These are phyloP conservation scores for Nebria salina DNA, from an alignment of 2,888 invertebrate species.

Conservation along the genomic window DNA sequence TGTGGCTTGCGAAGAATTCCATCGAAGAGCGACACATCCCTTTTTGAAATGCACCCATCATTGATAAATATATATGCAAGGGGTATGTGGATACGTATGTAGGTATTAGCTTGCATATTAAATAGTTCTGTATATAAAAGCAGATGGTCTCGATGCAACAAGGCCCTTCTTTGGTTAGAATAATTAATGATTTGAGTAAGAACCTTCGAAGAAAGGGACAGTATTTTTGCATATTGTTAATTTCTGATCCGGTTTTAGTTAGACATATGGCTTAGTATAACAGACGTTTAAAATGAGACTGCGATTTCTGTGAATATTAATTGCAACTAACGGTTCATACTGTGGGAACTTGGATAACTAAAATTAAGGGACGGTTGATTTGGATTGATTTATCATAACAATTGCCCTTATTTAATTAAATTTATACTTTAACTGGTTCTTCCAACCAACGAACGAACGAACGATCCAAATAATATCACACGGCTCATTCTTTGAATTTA, in stretches of 20 bases:
- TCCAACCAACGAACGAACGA: neutral
- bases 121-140: neutral
- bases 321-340: neutral
- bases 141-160: neutral
- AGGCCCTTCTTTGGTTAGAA: neutral
- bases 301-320: neutral
- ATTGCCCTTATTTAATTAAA: constrained; percentile 1
- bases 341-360: neutral
- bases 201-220: constrained; percentile 16
- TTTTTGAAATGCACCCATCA: neutral
- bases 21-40: neutral
- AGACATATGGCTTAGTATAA: neutral
- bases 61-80: neutral
- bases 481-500: neutral
- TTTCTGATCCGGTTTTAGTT: neutral
- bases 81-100: neutral
- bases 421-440: neutral
- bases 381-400: neutral
- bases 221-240: constrained; percentile 19
- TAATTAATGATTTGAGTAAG: constrained; percentile 16
- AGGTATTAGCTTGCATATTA: neutral
- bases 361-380: neutral
- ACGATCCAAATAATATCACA: neutral
- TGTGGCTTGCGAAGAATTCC: neutral
- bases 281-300: neutral